phyloP scores from a whole-genome alignment of 1,140 invertebrate species.

The Limonius californicus region DNA sequence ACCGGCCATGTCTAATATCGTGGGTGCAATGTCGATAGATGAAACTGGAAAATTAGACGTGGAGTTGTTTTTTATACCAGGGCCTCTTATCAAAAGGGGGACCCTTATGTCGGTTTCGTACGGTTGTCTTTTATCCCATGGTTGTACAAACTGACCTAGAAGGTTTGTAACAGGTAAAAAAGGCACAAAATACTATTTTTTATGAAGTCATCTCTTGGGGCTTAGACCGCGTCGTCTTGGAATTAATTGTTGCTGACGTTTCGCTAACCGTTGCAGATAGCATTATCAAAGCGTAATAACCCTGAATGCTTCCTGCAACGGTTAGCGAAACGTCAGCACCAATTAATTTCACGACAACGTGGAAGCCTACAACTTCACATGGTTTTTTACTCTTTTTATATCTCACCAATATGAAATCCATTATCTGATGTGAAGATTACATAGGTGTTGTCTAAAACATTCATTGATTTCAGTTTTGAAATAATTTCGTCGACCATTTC shows the following conservation, averaged over 20 bases:
- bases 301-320: no score
- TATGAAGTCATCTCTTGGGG: no score
- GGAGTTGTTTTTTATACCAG: constrained; percentile 54
- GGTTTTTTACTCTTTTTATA: no score
- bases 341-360: no score
- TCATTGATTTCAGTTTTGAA: constrained; percentile 50
- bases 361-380: no score
- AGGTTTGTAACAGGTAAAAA: no score
- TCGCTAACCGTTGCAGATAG: no score
- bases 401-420: constrained; percentile 81
- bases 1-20: constrained; percentile 68
- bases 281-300: no score
- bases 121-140: constrained; percentile 82
- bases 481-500: constrained; percentile 72
- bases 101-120: constrained; percentile 86
- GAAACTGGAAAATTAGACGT: constrained; percentile 57
- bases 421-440: constrained; percentile 85
- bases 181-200: no score
- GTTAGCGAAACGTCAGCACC: no score
- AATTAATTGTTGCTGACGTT: no score
- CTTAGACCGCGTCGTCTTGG: no score
- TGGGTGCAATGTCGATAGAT: constrained; percentile 78
- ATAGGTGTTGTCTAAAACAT: constrained; percentile 69
- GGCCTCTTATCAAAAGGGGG: constrained; percentile 76
- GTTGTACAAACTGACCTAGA: constrained; percentile 75